phyloP scores from a whole-genome alignment of 2,888 invertebrate genomes.

The Ariolimax columbianus region DNA sequence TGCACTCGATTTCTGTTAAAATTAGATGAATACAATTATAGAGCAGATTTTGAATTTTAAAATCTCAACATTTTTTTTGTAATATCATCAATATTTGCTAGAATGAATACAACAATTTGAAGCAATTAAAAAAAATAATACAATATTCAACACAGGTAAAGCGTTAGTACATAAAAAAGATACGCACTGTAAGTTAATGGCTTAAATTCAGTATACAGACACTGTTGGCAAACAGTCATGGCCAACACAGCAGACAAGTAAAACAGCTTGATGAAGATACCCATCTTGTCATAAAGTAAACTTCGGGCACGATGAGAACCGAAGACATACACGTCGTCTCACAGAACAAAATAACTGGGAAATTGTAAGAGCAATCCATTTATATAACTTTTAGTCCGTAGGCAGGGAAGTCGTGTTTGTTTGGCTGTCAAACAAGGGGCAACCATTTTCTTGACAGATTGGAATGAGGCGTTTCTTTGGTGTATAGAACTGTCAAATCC shows the following conservation, averaged over 20 bases:
- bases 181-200: slow-evolving; percentile 40
- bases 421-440: not conserved
- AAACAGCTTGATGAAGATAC: not conserved
- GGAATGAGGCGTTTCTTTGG: not conserved
- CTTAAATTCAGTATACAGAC: slow-evolving; percentile 35
- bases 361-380: not conserved
- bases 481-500: not conserved
- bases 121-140: no score
- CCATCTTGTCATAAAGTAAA: not conserved
- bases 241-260: not conserved
- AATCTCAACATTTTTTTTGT: no score
- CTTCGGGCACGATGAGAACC: not conserved
- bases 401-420: not conserved
- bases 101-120: no score
- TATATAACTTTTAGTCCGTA: not conserved
- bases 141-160: no score
- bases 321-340: no score
- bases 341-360: no score
- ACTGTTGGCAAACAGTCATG: slow-evolving; percentile 5
- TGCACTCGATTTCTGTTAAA: no score
- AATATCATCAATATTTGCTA: no score
- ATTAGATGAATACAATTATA: no score
- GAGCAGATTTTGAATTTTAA: no score
- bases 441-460: not conserved
- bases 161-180: no score